Conservation (phyloP, 2,888 invertebrate species). For the Euplagia quadripunctaria region DNA sequence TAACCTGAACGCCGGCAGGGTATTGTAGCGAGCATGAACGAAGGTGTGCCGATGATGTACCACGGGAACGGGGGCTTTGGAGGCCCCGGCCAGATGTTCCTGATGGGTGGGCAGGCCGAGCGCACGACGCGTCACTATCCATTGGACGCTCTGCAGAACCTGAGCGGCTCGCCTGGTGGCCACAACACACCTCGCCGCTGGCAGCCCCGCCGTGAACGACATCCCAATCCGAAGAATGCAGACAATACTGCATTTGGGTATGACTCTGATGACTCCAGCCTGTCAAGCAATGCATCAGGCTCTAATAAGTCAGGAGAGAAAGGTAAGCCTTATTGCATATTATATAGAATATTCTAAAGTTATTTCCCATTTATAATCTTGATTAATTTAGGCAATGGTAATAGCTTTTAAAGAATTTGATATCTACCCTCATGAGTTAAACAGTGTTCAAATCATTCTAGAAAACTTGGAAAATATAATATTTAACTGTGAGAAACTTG, state of each 20-base stretch:
- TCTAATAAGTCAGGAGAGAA: constrained; percentile 81
- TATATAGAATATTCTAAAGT: not conserved
- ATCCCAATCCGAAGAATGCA: constrained; percentile 55
- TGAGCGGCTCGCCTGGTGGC: constrained; percentile 57
- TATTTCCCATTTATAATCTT: not conserved
- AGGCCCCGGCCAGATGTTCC: constrained; percentile 70
- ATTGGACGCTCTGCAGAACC: constrained; percentile 69
- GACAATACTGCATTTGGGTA: constrained; percentile 79
- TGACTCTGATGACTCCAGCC: constrained; percentile 83
- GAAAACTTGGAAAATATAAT: not conserved
- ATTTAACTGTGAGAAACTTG: not conserved
- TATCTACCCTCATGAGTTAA: constrained; percentile 3
- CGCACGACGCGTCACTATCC: constrained; percentile 72
- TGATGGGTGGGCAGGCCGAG: constrained; percentile 70
- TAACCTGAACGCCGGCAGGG: constrained; percentile 60
- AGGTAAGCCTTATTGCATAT: constrained; percentile 58
- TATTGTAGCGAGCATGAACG: constrained; percentile 71
- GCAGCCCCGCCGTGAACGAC: constrained; percentile 71
- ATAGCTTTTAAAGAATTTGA: not conserved
- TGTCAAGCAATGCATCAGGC: constrained; percentile 83
- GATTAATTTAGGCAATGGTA: not conserved
- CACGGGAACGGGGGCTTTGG: constrained; percentile 73
- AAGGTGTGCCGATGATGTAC: constrained; percentile 79
- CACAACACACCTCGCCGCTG: constrained; percentile 66
- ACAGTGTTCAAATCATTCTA: not conserved